Evolutionary conservation across 2,113 vertebrate species (phyloP), one percentile per base, ranked within the genome.

Genomic region (Brachyhypopomus occidentalis): DNA sequence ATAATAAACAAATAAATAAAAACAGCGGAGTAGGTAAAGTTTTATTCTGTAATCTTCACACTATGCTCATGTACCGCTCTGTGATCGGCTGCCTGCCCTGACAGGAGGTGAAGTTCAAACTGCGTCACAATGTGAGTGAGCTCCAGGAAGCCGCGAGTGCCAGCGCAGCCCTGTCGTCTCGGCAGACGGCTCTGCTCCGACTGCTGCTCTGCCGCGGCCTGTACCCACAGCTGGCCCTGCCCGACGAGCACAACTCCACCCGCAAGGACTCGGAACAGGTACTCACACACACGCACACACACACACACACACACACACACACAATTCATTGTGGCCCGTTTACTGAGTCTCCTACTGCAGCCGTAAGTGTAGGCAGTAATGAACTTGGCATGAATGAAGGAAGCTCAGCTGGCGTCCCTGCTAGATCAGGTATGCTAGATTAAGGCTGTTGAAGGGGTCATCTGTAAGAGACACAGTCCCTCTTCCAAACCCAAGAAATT

Each of bases 181-280:
- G 90, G 0, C 94, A 94, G 69, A 89, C 95, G 78, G 36, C 89
- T 22, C 85, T 98, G 60, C 93, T 98, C 19, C 95, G 94, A 83
- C 91, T 98, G 87, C 89, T 96, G 87, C 92, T 98, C 5, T 95
- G 93, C 79, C 85, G 94, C 1, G 96, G 97, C 1, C 95, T 98
- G 5, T 98, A 97, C 88, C 97, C 97, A 0, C 96, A 98, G 88
- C 91, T 98, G 77, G 96, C 96, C 0, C 5, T 95, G 63, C 94
- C 97, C 0, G 97, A 98, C n/a, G 92, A 89, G 0, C 94, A 96
- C 92, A 98, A 98, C 87, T 76, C 92, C 16, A 85, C 89, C 81
- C 95, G 97, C 70, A 97, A 95, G 79, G 95, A 97, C 87, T 96
- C 97, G 0, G 96, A 98, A 1, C 97, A 98, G 96, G 97, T 95